Evolutionary conservation across 2,797 vertebrate genomes (phyloP), one percentile per base, ranked within the genome.

Genomic region (Chloroceryle inda): DNA sequence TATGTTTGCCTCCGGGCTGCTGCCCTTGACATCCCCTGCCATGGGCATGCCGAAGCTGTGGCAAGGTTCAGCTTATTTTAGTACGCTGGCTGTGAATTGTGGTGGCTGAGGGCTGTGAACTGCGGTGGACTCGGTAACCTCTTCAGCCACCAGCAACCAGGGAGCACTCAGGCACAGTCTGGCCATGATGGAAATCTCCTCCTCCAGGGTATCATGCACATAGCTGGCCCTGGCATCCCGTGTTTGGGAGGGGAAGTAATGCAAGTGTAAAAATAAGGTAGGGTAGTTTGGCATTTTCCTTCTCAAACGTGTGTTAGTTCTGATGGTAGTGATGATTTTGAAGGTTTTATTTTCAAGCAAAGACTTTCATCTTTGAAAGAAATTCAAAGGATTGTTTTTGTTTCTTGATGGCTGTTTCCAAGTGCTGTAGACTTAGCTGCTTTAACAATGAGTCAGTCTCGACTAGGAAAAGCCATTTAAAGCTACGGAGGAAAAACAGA

Each of bases 361-460:
- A 86, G 44, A 33, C 26, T 88, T 96, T 74, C 4, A 52, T 50
- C 67, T 81, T 79, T 63, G 76, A 81, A 87, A 53, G 55, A 62
- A 84, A 92, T 81, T 73, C 33, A 73, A 37, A 27, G 11, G 29
- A 78, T 81, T 2, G 0, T 31, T 94, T 95, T 92, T 90, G 69
- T 66, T 92, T 81, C 91, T 92, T 58, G 40, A 66, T 79, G 91
- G 47, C 47, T 63, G 23, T 92, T 96, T 94, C 89, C 85, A 89
- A 69, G 62, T 37, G 35, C 72, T 72, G 17, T 63, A 73, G 76
- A 78, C 37, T 59, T 76, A 88, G 85, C 59, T 92, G 71, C 80
- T 94, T 85, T 86, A 92, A 91, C 45, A 91, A 56, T 81, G 94
- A 94, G 63, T 77, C 91, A 85, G 52, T 42, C 55, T 94, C 63